Percentiles rank a stretch among this genome's conserved stretches.
phyloP scores from a whole-genome alignment of 2,113 vertebrate genomes.

The Pholis gunnellus region DNA sequence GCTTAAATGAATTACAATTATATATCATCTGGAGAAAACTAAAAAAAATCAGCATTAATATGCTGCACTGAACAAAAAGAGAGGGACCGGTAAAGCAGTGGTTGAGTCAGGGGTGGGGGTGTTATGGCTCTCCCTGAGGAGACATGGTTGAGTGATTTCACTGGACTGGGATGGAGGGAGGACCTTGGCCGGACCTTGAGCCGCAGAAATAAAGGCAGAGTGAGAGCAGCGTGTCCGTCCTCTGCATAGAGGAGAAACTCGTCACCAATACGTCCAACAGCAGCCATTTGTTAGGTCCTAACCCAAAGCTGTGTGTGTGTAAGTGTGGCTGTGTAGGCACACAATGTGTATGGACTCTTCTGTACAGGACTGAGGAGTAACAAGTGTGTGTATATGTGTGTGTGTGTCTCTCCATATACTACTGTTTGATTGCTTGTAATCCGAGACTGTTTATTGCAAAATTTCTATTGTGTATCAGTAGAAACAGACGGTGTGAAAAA shows the following conservation, averaged over 20 bases:
- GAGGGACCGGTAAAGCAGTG: constrained; percentile 21
- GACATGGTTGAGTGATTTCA: constrained; percentile 66
- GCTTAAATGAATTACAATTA: constrained; percentile 46
- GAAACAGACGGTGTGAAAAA: constrained; percentile 98
- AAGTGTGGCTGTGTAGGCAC: constrained; percentile 23
- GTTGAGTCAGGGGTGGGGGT: constrained; percentile 29
- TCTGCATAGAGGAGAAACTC: constrained; percentile 52
- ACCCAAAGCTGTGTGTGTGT: constrained; percentile 29
- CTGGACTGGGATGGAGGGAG: constrained; percentile 47
- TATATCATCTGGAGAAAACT: constrained; percentile 35
- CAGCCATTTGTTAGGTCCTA: constrained; percentile 57
- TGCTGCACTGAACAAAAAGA: constrained; percentile 30
- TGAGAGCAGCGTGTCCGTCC: constrained; percentile 66
- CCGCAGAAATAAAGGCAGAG: constrained; percentile 69
- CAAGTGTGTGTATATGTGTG: constrained; percentile 9
- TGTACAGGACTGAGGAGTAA: constrained; percentile 24
- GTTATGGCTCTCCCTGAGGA: constrained; percentile 72
- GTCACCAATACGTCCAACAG: constrained; percentile 41
- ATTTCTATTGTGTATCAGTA: constrained; percentile 85
- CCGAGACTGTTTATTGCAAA: constrained; percentile 69
- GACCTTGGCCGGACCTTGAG: constrained; percentile 64
- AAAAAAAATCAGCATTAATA: constrained; percentile 33
- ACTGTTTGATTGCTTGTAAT: constrained; percentile 64
- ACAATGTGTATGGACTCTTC: constrained; percentile 23
- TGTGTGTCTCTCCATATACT: constrained; percentile 21